Evolutionary conservation across 1,140 invertebrate genomes (phyloP), one percentile per base, ranked within the genome.

Genomic region (Meloidogyne chitwoodi): DNA sequence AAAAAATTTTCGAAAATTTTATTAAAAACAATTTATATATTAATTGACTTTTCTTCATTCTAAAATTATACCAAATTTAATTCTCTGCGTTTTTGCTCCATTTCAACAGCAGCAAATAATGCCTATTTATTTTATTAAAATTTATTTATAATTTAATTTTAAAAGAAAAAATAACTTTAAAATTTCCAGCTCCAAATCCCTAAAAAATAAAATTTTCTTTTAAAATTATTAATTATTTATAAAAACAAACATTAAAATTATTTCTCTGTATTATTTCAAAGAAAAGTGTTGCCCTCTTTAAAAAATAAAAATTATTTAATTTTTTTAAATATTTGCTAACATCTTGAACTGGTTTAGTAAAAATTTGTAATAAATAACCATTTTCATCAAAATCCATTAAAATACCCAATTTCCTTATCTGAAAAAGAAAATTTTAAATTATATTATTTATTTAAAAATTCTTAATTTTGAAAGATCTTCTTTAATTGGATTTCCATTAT

Each of bases 121-220:
- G 95, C 93, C 89, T 98, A 96, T 6, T 31, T 3, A 6, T 31
- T 3, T 31, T 31, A 3, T 31, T 31, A 3, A 31, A 31, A 6
- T 3, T 31, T 31, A 31, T 31, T 6, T 31, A 31, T 31, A 31
- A 31, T 31, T 31, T 31, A 31, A 31, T 31, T 31, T 31, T 31
- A 31, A 31, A 31, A 2, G 29, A 31, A 31, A 31, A 31, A 31
- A 31, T 48, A 19, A 48, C 44, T 6, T 56, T 56, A 88, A 99
- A 99, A 88, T 99, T 99, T 38, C 96, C 96, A 85, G 95, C 96
- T 72, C 96, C 96, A 88, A 99, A 99, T 69, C 96, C 96, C 95
- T 98, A 88, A 82, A 85, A n/a, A n/a, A 82, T 65, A 6, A 63
- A 38, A 26, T 38, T 68, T 77, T 67, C 48, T 26, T 67, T 19